A percentile compares a stretch with the other conserved stretches of the same genome.
These are phyloP conservation scores for Seira sanloemensis DNA, from an alignment of 2,888 invertebrate genomes.

Conservation along the genomic window DNA sequence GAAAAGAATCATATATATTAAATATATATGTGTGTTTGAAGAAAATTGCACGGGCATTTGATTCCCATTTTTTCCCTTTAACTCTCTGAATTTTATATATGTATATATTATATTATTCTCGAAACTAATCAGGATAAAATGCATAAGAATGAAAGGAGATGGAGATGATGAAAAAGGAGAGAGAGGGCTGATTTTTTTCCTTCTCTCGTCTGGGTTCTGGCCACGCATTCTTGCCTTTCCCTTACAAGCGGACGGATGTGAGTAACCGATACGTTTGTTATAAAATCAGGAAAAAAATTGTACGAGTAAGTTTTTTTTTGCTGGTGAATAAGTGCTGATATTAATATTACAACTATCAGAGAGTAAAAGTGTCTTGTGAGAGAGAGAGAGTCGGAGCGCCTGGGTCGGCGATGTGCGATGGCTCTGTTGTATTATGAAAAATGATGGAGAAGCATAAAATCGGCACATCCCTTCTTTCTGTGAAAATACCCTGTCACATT, in stretches of 20 bases:
- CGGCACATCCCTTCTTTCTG: conserved; percentile 68
- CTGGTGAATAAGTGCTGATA: conserved; percentile 29
- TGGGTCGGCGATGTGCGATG: not conserved
- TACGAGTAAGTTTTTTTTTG: too few species aligned
- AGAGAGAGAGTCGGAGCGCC: too few species aligned
- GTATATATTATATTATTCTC: too few species aligned
- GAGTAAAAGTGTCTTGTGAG: conserved; percentile 6
- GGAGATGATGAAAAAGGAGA: not conserved
- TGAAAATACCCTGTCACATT: conserved; percentile 57
- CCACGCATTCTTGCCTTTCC: not conserved
- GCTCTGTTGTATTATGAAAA: conserved; percentile 66
- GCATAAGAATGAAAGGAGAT: not conserved
- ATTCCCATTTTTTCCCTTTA: not conserved
- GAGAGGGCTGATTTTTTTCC: not conserved
- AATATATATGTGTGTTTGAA: too few species aligned
- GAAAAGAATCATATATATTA: too few species aligned
- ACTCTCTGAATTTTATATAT: not conserved
- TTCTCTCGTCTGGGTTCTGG: too few species aligned
- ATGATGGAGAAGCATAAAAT: conserved; percentile 72
- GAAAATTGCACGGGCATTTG: too few species aligned
- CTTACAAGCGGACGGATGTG: conserved; percentile 30
- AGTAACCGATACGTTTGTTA: conserved; percentile 47
- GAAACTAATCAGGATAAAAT: not conserved
- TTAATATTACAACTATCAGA: not conserved
- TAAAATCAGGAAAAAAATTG: not conserved